Percentiles rank a stretch among this genome's conserved stretches.
Evolutionary conservation across 2,113 vertebrate genomes (phyloP).

Genomic region (Tichodroma muraria): DNA sequence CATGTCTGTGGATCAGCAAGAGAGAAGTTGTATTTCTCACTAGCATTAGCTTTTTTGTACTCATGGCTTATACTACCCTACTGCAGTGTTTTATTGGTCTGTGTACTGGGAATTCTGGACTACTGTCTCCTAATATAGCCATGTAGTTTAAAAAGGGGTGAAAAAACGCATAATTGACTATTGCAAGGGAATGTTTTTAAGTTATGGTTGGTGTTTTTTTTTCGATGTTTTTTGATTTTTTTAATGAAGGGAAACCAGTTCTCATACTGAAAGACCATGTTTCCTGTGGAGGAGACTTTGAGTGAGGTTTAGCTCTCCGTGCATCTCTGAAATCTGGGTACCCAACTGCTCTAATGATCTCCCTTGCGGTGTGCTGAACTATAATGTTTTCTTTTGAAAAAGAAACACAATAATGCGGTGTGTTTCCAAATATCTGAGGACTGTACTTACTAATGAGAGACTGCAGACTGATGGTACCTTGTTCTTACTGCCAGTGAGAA

Average conservation of each 20-base stretch:
- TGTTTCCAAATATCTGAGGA: constrained; percentile 6
- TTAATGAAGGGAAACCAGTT: background rate
- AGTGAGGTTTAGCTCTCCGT: background rate
- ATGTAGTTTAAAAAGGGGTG: background rate
- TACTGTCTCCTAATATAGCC: background rate
- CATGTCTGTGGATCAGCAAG: background rate
- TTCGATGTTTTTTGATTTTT: too few relatives aligned
- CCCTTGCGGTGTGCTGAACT: background rate
- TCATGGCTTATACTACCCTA: background rate
- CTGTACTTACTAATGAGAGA: background rate
- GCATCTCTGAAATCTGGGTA: background rate
- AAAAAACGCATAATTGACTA: background rate
- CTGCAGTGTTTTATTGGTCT: background rate
- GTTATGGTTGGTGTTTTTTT: background rate
- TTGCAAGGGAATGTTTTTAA: background rate
- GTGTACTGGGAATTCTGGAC: background rate
- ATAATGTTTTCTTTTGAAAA: background rate
- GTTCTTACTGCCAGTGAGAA: background rate
- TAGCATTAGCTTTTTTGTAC: background rate
- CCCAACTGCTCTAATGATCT: background rate
- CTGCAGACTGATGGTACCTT: background rate
- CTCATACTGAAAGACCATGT: background rate
- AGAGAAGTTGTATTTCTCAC: background rate
- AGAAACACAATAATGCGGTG: background rate
- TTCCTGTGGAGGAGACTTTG: background rate